A percentile compares a stretch with the other conserved stretches of the same genome.
phyloP scores from a whole-genome alignment of 2,797 vertebrate genomes.

The Staurois parvus region DNA sequence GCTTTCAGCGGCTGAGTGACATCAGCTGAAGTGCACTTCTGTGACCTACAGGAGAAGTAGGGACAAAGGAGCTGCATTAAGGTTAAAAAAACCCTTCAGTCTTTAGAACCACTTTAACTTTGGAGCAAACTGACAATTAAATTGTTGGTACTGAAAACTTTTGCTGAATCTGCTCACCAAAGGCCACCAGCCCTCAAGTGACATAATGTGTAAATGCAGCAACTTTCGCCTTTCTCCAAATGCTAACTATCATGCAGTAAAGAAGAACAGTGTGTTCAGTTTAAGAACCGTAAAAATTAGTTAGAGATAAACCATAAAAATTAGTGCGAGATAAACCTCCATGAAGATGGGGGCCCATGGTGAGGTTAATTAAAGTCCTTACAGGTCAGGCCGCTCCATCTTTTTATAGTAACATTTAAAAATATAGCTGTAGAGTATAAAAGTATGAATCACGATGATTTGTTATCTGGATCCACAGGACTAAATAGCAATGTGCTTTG shows the following conservation, averaged over 20 bases:
- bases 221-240: neutral
- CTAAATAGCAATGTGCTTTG: neutral
- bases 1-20: no score
- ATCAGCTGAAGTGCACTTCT: no score
- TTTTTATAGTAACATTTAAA: neutral
- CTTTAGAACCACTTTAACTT: no score
- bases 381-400: neutral
- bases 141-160: neutral
- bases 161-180: neutral
- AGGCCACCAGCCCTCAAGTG: neutral
- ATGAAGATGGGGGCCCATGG: neutral
- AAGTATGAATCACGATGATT: neutral
- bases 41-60: no score
- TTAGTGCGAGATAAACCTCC: conserved; percentile 30
- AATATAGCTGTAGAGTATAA: neutral
- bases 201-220: neutral
- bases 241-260: neutral
- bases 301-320: neutral
- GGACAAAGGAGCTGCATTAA: no score
- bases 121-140: no score
- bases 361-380: conserved; percentile 48
- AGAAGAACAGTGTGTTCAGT: neutral
- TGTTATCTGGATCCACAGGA: conserved; percentile 8
- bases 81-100: no score
- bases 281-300: neutral